Evolutionary conservation across 2,888 invertebrate species (phyloP).

Genomic region (Dynastes hyllus): DNA sequence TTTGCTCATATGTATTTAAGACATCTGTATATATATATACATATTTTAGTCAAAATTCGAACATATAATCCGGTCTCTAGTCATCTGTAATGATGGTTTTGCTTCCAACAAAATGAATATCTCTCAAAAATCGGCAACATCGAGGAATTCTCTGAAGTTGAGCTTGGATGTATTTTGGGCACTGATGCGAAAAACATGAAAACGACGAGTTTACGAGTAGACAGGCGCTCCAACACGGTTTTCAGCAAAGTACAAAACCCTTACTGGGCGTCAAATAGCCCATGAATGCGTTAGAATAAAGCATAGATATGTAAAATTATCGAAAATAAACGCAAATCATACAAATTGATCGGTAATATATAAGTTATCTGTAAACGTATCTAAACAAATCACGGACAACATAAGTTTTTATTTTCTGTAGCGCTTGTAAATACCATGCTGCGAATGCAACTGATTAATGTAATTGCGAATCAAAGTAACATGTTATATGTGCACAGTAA

Average conservation of each 20-base stretch:
- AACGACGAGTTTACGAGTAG: too few species aligned
- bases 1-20: too few species aligned
- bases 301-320: neutral
- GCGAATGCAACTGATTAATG: constrained; percentile 38
- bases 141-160: too few species aligned
- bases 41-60: too few species aligned
- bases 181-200: too few species aligned
- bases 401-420: constrained; percentile 27
- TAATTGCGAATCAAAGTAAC: constrained; percentile 46
- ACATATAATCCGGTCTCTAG: neutral
- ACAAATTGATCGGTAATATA: constrained; percentile 5
- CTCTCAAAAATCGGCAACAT: neutral
- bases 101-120: neutral
- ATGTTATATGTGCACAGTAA: constrained; percentile 45
- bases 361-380: neutral
- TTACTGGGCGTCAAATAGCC: too few species aligned
- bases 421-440: constrained; percentile 30
- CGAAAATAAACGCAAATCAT: neutral
- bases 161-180: too few species aligned
- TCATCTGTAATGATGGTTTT: neutral
- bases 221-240: too few species aligned
- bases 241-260: too few species aligned
- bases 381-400: neutral
- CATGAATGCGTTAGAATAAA: too few species aligned
- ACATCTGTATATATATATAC: too few species aligned